Conservation (phyloP, 2,113 vertebrate species). For the Isichthys henryi region DNA sequence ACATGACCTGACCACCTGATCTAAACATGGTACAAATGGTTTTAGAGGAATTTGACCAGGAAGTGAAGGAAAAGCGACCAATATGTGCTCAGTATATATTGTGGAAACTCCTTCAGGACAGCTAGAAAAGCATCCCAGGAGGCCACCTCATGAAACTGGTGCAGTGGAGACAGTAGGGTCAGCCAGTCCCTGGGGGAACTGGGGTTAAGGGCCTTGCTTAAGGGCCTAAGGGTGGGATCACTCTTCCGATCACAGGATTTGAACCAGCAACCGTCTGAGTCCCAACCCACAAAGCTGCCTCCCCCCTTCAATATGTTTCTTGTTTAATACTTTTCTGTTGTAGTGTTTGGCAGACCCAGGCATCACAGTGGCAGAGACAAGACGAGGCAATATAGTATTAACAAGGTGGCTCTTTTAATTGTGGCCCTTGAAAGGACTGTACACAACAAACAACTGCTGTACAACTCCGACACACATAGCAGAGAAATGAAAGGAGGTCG, state of each 20-base stretch:
- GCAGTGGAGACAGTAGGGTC: not conserved
- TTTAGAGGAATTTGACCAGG: not conserved
- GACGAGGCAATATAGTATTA: not conserved
- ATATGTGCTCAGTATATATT: not conserved
- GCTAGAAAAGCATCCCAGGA: not conserved
- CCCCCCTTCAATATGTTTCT: not conserved
- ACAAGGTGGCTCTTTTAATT: not conserved
- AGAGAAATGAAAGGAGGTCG: not conserved
- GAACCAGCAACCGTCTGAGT: not conserved
- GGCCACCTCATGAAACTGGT: not conserved
- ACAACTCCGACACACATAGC: not conserved
- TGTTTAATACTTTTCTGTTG: not conserved
- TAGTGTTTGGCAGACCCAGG: not conserved
- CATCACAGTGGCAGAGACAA: not conserved
- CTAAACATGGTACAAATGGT: not conserved
- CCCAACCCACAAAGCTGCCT: not conserved
- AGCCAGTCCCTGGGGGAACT: not conserved
- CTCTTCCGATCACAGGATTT: not conserved
- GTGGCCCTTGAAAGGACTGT: not conserved
- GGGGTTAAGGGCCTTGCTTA: not conserved
- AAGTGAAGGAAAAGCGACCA: not conserved
- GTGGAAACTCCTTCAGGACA: not conserved
- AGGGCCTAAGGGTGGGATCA: not conserved
- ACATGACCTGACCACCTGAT: not conserved
- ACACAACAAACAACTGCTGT: not conserved